Percentiles rank a stretch among this genome's conserved stretches.
These are phyloP conservation scores for Teleiodes luculella DNA, from an alignment of 2,888 invertebrate species.

Conservation along the genomic window DNA sequence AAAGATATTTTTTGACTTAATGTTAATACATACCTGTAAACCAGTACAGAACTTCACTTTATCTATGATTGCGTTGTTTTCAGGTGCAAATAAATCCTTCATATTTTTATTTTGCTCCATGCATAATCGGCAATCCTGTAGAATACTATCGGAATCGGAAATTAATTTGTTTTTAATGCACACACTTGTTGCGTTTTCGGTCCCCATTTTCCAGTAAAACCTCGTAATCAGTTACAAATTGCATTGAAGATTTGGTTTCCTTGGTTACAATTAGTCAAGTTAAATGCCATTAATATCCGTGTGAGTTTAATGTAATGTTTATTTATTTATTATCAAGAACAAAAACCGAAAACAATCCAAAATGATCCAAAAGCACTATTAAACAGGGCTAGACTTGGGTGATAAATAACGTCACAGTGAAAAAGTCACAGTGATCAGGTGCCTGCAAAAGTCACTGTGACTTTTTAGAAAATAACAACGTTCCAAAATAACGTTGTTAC, in stretches of 20 bases:
- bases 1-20: background rate
- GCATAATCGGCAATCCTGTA: conserved; percentile 43
- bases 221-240: background rate
- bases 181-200: background rate
- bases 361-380: too few relatives aligned
- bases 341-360: too few relatives aligned
- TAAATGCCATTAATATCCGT: too few relatives aligned
- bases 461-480: too few relatives aligned
- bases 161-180: background rate
- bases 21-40: conserved; percentile 42
- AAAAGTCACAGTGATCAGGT: too few relatives aligned
- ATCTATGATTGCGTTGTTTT: conserved; percentile 29
- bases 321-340: too few relatives aligned
- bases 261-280: too few relatives aligned
- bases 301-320: too few relatives aligned
- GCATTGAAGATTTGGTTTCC: background rate
- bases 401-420: too few relatives aligned
- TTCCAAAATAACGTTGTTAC: too few relatives aligned
- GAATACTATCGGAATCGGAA: conserved; percentile 18
- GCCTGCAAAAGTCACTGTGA: too few relatives aligned
- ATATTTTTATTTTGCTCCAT: conserved; percentile 32
- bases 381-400: too few relatives aligned
- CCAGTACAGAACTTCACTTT: conserved; percentile 51
- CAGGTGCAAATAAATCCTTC: conserved; percentile 35
- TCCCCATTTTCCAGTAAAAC: background rate